Conservation (phyloP, 2,888 invertebrate species). For the Mythimna pallens region DNA sequence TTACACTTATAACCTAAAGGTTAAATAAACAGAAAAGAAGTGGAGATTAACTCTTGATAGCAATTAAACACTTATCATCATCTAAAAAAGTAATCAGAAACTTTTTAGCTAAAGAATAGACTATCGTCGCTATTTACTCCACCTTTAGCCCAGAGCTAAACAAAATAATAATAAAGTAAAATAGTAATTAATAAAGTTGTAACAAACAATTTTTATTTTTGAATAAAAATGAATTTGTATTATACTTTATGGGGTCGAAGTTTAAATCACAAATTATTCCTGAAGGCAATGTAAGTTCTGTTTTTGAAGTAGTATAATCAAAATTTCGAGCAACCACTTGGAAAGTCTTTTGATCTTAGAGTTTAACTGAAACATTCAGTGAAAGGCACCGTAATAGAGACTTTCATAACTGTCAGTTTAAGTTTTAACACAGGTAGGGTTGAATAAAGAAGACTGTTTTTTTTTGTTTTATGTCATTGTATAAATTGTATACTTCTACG, state of each 20-base stretch:
- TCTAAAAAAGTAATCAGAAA: neutral
- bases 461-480: too few species aligned
- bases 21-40: neutral
- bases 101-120: neutral
- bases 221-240: conserved; percentile 51
- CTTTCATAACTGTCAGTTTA: conserved; percentile 70
- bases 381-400: conserved; percentile 73
- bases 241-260: conserved; percentile 60
- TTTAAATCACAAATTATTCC: conserved; percentile 75
- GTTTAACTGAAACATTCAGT: conserved; percentile 79
- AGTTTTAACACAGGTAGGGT: conserved; percentile 66
- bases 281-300: conserved; percentile 78
- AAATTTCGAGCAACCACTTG: conserved; percentile 85
- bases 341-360: conserved; percentile 86
- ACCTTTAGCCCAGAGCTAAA: conserved; percentile 20
- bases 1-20: neutral
- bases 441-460: conserved; percentile 17
- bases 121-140: neutral
- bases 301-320: conserved; percentile 84
- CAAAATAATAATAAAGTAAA: conserved; percentile 24
- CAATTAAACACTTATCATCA: neutral
- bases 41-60: neutral
- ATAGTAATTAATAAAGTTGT: conserved; percentile 62
- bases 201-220: conserved; percentile 61
- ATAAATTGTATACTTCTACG: too few species aligned